Evolutionary conservation across 2,888 invertebrate genomes (phyloP).

Genomic region (Uropetala carovei): DNA sequence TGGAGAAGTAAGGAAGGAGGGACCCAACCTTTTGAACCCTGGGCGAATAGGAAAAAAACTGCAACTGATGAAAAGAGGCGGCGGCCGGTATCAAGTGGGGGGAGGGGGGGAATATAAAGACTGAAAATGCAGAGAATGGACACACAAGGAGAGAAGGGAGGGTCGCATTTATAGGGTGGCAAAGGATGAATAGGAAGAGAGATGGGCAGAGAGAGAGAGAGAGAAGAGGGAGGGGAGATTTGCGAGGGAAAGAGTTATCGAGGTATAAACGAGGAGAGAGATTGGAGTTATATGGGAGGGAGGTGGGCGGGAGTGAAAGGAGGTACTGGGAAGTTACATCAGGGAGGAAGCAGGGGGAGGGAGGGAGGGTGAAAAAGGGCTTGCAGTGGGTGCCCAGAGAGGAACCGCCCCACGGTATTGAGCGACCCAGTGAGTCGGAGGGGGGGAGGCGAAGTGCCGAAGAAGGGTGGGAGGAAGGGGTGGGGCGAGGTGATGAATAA

Average conservation of each 20-base stretch:
- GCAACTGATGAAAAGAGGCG: not conserved
- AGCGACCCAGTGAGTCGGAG: conserved; percentile 45
- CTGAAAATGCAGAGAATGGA: too few species aligned
- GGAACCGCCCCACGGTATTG: conserved; percentile 49
- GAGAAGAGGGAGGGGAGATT: too few species aligned
- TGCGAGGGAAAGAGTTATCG: too few species aligned
- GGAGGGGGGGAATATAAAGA: not conserved
- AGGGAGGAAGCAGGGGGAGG: not conserved
- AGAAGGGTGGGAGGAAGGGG: not conserved
- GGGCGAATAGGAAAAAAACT: not conserved
- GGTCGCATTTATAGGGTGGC: not conserved
- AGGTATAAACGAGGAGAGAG: too few species aligned
- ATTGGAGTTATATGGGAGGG: not conserved
- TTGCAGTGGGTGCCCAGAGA: conserved; percentile 55
- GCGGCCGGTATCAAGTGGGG: not conserved
- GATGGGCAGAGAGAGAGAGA: conserved; percentile 3
- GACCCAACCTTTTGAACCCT: not conserved
- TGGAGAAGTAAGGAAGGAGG: too few species aligned
- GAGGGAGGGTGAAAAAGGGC: not conserved
- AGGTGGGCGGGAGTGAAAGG: not conserved
- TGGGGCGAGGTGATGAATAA: not conserved
- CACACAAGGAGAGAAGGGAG: not conserved
- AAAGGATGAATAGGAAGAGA: not conserved
- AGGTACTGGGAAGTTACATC: not conserved
- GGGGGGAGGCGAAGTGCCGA: not conserved